Evolutionary conservation across 2,113 vertebrate species (phyloP).

Genomic region (Abramis brama): DNA sequence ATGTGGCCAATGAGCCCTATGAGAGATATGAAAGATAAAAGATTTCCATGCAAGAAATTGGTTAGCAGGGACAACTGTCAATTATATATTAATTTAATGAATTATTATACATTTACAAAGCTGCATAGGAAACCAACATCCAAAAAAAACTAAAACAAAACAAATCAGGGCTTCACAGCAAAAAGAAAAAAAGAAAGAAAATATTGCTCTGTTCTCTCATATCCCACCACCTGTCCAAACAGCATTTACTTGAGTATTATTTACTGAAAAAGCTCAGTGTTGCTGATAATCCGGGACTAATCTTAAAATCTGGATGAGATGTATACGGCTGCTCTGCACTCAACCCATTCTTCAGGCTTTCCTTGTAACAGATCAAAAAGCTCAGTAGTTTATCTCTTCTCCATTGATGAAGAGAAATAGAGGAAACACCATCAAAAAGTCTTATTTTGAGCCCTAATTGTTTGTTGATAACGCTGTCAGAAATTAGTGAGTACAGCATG

Average conservation of each 20-base stretch:
- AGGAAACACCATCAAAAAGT: background rate
- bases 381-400: conserved; percentile 47
- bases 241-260: conserved; percentile 62
- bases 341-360: conserved; percentile 54
- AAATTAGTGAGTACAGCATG: background rate
- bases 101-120: background rate
- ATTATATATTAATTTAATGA: background rate
- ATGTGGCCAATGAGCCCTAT: background rate
- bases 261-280: conserved; percentile 56
- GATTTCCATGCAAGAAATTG: background rate
- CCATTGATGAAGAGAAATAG: background rate
- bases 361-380: conserved; percentile 37
- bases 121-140: background rate
- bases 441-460: background rate
- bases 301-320: conserved; percentile 63
- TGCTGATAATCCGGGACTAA: conserved; percentile 67
- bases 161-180: background rate
- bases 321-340: conserved; percentile 30
- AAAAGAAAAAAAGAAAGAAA: background rate
- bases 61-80: background rate
- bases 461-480: background rate
- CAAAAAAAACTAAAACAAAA: too few species aligned
- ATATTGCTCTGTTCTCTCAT: conserved; percentile 10
- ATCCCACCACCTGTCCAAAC: conserved; percentile 55
- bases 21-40: background rate